Percentiles rank a stretch among this genome's conserved stretches.
Evolutionary conservation across 1,140 invertebrate genomes (phyloP).

Genomic region (Musca vetustissima): DNA sequence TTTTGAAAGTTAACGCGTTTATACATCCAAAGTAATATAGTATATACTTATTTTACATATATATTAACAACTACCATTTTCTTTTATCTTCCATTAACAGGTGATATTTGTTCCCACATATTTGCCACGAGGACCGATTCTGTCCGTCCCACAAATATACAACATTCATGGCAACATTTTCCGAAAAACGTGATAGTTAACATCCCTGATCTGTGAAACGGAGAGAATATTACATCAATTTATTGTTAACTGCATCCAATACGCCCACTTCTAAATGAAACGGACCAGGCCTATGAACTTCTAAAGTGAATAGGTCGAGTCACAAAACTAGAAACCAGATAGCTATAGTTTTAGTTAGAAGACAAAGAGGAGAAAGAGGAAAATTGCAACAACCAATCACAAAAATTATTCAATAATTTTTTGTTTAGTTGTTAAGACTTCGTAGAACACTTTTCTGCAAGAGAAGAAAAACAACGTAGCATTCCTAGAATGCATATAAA

Average conservation of each 20-base stretch:
- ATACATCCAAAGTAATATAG: too few species aligned
- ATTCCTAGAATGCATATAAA: slow-evolving; percentile 50
- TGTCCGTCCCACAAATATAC: not conserved
- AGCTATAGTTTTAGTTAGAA: too few species aligned
- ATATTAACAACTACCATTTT: not conserved
- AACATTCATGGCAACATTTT: not conserved
- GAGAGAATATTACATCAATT: too few species aligned
- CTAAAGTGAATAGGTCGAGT: too few species aligned
- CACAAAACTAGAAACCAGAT: not conserved
- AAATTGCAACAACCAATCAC: too few species aligned
- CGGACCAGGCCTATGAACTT: too few species aligned
- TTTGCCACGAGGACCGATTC: not conserved
- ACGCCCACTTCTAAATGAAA: too few species aligned
- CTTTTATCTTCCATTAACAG: not conserved
- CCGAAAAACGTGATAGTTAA: slow-evolving; percentile 2
- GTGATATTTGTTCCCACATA: not conserved
- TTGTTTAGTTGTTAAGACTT: not conserved
- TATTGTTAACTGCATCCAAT: too few species aligned
- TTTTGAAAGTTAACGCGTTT: too few species aligned
- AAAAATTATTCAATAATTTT: not conserved
- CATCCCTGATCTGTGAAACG: too few species aligned
- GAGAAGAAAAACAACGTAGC: not conserved
- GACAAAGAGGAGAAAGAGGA: too few species aligned
- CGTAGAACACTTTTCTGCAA: not conserved
- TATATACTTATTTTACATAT: not conserved